These are phyloP conservation scores for Catharus ustulatus DNA, from an alignment of 2,797 vertebrate genomes.

Conservation along the genomic window DNA sequence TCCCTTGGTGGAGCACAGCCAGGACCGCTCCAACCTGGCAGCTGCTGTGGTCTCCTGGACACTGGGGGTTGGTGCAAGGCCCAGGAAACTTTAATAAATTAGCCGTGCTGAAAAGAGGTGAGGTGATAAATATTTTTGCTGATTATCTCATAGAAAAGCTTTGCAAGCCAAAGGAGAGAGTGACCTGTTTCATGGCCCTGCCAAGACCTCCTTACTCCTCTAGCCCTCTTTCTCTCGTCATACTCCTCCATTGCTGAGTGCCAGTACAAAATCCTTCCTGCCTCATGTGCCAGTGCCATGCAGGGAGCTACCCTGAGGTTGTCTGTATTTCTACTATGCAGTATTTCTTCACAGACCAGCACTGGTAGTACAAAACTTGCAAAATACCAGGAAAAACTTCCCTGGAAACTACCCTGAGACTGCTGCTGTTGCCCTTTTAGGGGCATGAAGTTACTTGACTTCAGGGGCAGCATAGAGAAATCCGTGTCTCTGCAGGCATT, in stretches of 20 bases:
- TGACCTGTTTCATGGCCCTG: not conserved
- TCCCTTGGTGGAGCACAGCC: not conserved
- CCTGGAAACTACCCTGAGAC: not conserved
- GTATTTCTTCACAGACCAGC: not conserved
- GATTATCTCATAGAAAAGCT: not conserved
- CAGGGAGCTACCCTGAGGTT: not conserved
- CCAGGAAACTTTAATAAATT: not conserved
- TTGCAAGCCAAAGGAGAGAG: not conserved
- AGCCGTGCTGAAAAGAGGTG: not conserved
- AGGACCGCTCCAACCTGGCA: not conserved
- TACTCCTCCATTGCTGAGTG: not conserved
- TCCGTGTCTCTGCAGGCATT: not conserved
- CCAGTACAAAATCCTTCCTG: not conserved
- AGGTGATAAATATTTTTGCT: not conserved
- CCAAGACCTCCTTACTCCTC: not conserved
- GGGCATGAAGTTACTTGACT: not conserved
- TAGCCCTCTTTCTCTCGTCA: not conserved
- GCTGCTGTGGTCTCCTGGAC: not conserved
- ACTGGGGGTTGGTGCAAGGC: not conserved
- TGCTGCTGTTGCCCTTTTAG: not conserved
- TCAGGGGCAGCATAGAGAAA: not conserved
- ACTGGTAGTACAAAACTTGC: not conserved
- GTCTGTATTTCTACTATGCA: not conserved
- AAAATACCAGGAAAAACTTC: not conserved
- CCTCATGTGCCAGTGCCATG: not conserved